Evolutionary conservation across 2,113 vertebrate species (phyloP).

Genomic region (Romanogobio albipinnatus): DNA sequence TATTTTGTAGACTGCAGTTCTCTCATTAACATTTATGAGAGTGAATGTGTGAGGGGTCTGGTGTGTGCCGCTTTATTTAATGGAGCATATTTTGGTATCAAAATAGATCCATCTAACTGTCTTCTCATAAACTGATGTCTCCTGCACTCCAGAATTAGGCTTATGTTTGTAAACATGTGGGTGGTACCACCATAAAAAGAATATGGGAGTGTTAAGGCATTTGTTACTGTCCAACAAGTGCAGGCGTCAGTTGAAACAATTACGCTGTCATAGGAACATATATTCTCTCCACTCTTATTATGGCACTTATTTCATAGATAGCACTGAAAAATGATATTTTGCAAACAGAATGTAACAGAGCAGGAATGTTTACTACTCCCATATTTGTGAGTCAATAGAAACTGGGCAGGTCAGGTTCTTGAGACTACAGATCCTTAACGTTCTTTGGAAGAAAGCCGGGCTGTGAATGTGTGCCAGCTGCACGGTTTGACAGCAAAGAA

Average conservation of each 20-base stretch:
- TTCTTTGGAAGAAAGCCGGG: constrained; percentile 20
- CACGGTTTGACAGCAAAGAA: constrained; percentile 46
- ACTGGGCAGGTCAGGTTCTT: constrained; percentile 27
- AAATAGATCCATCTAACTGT: not conserved
- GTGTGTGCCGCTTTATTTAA: not conserved
- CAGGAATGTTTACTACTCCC: constrained; percentile 24
- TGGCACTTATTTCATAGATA: not conserved
- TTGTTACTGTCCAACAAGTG: constrained; percentile 27
- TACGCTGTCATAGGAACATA: not conserved
- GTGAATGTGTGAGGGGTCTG: not conserved
- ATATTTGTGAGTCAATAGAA: constrained; percentile 24
- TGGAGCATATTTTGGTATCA: not conserved
- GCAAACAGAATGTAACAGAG: constrained; percentile 23
- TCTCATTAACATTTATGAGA: not conserved
- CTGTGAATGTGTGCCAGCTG: constrained; percentile 22
- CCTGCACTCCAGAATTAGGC: constrained; percentile 9
- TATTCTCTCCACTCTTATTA: not conserved
- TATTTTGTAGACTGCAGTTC: not conserved
- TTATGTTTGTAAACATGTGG: constrained; percentile 31
- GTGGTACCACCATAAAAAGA: not conserved
- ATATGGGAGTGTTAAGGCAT: not conserved
- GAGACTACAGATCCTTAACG: constrained; percentile 20
- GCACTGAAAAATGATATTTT: constrained; percentile 18
- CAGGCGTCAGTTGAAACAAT: constrained; percentile 27
- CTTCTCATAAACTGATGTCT: not conserved